Evolutionary conservation across 2,888 invertebrate species (phyloP), one percentile per base, ranked within the genome.

Genomic region (Celastrina argiolus): DNA sequence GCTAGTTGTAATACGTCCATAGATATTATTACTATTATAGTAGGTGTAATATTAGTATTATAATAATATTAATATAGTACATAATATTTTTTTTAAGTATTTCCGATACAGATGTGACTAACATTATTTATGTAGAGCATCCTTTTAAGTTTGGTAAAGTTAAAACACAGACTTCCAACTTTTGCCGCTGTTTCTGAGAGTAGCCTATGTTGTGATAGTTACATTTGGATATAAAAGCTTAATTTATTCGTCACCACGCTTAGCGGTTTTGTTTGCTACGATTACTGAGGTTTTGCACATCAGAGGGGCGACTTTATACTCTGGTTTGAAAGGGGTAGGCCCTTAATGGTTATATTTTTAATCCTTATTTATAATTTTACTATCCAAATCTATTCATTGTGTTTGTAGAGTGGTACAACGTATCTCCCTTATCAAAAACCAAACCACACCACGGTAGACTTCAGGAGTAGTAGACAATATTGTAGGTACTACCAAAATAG

Each of bases 161-260:
- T 31, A n/a, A 45, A 14, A 34, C 31, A 51, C 6, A 8, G 1
- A n/a, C 7, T 1, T 10, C 28, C 3, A 16, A 41, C 28, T 58
- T 58, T 39, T 26, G 34, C 31, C 22, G 41, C 41, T 10, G 56
- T 14, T 39, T 64, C 41, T 41, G 56, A 58, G 64, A 51, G 2
- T 39, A 64, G 63, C 41, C 63, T 66, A 28, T 56, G n/a, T 51
- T 34, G 7, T 36, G 51, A n/a, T n/a, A 63, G 36, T 51, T 34
- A 41, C 63, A 28, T 66, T 66, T 39, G 64, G 61, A 63, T 39
- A 63, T 39, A 51, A 58, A 67, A 70, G 67, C 65, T 70, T 65
- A 74, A 73, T 73, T 68, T 70, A 74, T 74, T 74, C 72, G 63
- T 58, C 59, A 69, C 42, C 72, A 72, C 71, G 73, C 56, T 59